Base-by-base conservation (phyloP, 2,888 invertebrate species). In the Ctena decussata region DNA sequence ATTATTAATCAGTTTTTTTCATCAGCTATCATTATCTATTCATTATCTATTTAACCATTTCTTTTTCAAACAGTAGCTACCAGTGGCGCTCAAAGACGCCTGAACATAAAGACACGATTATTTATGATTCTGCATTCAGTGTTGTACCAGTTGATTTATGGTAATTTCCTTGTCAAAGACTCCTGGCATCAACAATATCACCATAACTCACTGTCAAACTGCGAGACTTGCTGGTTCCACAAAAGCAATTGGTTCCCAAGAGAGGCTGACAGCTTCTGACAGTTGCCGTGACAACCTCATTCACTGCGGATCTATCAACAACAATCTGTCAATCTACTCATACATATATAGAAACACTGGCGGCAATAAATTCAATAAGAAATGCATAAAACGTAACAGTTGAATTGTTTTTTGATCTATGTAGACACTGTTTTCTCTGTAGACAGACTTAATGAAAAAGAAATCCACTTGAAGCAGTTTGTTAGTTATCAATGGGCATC, bases 111-210 rank as follows among this genome's bases (percentile, higher is more conserved):
- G 46, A 8, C 2, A n/a, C 46, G 18, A 46, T 65, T 65, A 5
- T 65, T 65, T 65, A 35, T 65, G 35, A 30, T 35, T 3, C 32
- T 65, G 35, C 65, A 35, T 35, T 18, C 1, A 21, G 57, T 18
- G 11, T 35, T 35, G 27, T 35, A 65, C 65, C n/a, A 18, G 65
- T 65, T 65, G 93, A 93, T 93, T 92, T 93, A 92, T 92, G 91
- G 90, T 92, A 92, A 93, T 93, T 91, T 90, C 89, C 82, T 92
- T 93, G 93, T 93, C 93, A 93, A 92, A 92, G 86, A 89, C 85
- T 90, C 85, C 89, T 90, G 90, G 89, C 90, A 89, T 87, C 85
- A 90, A 86, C 87, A 89, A 88, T 87, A 92, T 91, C 91, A 90
- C 89, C 92, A 92, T 93, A 92, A 91, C 89, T 93, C 93, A 93